Evolutionary conservation across 2,113 vertebrate species (phyloP).

Genomic region (Erythrolamprus reginae): DNA sequence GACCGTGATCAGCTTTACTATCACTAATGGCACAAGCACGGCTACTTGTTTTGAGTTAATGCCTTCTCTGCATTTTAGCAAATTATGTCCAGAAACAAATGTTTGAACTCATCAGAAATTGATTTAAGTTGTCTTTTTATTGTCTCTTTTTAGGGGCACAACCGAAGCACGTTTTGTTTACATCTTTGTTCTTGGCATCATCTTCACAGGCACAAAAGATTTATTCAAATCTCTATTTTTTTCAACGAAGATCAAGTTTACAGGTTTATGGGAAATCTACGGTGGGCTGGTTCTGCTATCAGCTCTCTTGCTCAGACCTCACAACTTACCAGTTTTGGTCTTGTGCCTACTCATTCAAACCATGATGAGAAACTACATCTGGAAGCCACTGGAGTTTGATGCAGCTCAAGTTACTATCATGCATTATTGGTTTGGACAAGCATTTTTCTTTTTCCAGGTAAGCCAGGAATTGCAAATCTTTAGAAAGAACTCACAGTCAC

Average conservation of each 20-base stretch:
- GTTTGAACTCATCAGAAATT: neutral
- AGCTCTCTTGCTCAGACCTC: constrained; percentile 83
- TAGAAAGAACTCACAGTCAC: neutral
- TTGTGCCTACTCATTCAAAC: constrained; percentile 84
- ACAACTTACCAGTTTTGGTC: constrained; percentile 88
- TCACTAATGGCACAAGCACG: neutral
- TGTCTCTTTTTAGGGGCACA: constrained; percentile 78
- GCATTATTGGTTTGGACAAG: constrained; percentile 98
- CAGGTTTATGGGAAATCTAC: constrained; percentile 88
- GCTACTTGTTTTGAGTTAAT: neutral
- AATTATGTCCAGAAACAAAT: neutral
- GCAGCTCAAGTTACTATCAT: constrained; percentile 86
- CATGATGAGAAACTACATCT: constrained; percentile 82
- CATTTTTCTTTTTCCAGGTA: constrained; percentile 98
- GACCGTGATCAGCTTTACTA: neutral
- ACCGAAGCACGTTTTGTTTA: constrained; percentile 92
- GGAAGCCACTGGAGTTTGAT: constrained; percentile 81
- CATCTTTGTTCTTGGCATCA: constrained; percentile 89
- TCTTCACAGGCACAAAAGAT: constrained; percentile 89
- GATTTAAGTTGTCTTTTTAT: constrained; percentile 21
- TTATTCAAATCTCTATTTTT: constrained; percentile 83
- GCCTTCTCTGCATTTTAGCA: neutral
- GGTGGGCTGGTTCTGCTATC: constrained; percentile 85
- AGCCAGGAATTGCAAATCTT: constrained; percentile 16
- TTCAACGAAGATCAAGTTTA: constrained; percentile 65